A percentile compares a stretch with the other conserved stretches of the same genome.
Conservation (phyloP, 2,888 invertebrate genomes). For the Amiota mariae region DNA sequence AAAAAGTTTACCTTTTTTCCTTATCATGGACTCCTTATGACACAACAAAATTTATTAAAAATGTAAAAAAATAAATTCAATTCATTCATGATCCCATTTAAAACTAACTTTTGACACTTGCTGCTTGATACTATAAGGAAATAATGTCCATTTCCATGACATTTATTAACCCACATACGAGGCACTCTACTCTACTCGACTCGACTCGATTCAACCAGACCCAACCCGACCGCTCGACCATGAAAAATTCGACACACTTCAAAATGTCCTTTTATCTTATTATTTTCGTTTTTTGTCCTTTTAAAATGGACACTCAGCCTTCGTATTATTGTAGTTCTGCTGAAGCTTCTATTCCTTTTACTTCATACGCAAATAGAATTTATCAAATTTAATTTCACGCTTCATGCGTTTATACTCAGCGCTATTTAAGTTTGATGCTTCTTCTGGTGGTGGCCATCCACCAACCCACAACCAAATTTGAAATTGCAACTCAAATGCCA, state of each 20-base stretch:
- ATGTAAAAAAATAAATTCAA: no score
- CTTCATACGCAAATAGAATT: constrained; percentile 63
- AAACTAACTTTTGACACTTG: no score
- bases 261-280: background rate
- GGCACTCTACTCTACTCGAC: background rate
- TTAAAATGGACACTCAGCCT: background rate
- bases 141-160: background rate
- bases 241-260: constrained; percentile 15
- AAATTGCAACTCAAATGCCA: constrained; percentile 14
- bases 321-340: no score
- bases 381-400: constrained; percentile 68
- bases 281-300: background rate
- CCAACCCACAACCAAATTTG: background rate
- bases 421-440: constrained; percentile 57
- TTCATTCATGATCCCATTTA: no score
- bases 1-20: no score
- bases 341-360: no score
- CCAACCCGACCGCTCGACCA: background rate
- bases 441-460: background rate
- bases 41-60: no score
- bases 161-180: constrained; percentile 8
- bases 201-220: background rate
- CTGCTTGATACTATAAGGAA: no score
- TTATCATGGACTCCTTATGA: no score
- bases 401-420: constrained; percentile 64